phyloP scores from a whole-genome alignment of 2,797 vertebrate genomes.

The Chelonia mydas region DNA sequence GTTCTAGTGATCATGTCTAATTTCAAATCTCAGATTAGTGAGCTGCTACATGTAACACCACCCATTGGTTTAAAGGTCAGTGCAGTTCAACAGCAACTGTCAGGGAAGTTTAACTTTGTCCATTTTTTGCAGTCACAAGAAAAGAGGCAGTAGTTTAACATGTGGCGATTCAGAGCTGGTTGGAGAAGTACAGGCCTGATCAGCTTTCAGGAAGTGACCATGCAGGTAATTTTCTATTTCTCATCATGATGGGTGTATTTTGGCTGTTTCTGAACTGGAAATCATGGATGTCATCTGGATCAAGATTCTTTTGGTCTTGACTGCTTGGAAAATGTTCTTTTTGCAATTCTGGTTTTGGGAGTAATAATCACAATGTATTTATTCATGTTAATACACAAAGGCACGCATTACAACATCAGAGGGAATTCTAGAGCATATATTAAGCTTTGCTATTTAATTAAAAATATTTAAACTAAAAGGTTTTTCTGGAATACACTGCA shows the following conservation, averaged over 20 bases:
- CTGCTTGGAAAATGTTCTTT: background rate
- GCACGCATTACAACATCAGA: background rate
- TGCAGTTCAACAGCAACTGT: background rate
- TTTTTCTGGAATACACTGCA: background rate
- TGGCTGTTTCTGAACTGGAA: slow-evolving; percentile 40
- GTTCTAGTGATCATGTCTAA: background rate
- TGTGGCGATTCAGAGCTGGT: background rate
- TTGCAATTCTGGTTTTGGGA: slow-evolving; percentile 20
- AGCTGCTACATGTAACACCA: background rate
- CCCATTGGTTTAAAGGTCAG: background rate
- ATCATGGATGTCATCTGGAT: slow-evolving; percentile 5
- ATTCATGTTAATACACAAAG: slow-evolving; percentile 2
- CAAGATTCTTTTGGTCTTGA: slow-evolving; percentile 1
- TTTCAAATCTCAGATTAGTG: background rate
- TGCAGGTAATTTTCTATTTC: background rate
- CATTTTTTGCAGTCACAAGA: background rate
- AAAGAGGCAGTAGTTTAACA: background rate
- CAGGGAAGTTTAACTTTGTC: background rate
- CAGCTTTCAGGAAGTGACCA: slow-evolving; percentile 26
- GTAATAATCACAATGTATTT: background rate
- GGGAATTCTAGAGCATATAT: background rate
- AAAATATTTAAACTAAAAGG: background rate
- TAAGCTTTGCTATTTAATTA: background rate
- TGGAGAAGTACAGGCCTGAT: background rate
- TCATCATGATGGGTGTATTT: slow-evolving; percentile 10